phyloP scores from a whole-genome alignment of 2,888 invertebrate genomes.

The Apoderus coryli region DNA sequence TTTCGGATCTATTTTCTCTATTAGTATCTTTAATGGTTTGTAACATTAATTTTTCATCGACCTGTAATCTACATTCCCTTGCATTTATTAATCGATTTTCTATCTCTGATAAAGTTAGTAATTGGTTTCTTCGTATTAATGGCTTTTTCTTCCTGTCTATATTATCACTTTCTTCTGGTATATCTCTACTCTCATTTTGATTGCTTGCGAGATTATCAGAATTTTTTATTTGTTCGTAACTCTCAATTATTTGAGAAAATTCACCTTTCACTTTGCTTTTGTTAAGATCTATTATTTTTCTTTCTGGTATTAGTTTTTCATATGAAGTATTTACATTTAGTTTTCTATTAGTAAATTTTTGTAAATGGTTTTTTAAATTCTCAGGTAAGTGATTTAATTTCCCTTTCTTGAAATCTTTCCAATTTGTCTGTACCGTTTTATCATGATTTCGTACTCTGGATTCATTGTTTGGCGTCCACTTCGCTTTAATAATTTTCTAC shows the following conservation, averaged over 20 bases:
- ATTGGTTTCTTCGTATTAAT: conserved; percentile 2
- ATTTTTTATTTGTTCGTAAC: conserved; percentile 31
- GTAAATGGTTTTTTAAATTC: conserved; percentile 41
- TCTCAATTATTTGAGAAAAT: conserved; percentile 35
- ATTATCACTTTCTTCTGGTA: conserved; percentile 8
- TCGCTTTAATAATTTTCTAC: conserved; percentile 48
- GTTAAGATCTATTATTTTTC: conserved; percentile 26
- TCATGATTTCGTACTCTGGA: conserved; percentile 51
- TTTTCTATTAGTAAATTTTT: conserved; percentile 48
- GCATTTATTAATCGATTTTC: background rate
- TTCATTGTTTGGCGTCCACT: conserved; percentile 46
- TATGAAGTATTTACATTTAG: conserved; percentile 20
- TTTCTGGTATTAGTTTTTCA: conserved; percentile 13
- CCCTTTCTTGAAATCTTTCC: conserved; percentile 47
- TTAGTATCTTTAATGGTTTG: no score
- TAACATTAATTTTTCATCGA: no score
- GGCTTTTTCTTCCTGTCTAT: background rate
- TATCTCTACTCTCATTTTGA: no score
- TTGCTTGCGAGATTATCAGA: conserved; percentile 25
- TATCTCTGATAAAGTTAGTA: conserved; percentile 2
- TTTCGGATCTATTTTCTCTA: no score
- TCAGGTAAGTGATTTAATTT: conserved; percentile 33
- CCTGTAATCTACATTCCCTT: conserved; percentile 1
- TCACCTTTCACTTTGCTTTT: conserved; percentile 19
- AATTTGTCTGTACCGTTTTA: conserved; percentile 49